phyloP scores from a whole-genome alignment of 1,140 invertebrate genomes.

The Subanguina moxae region DNA sequence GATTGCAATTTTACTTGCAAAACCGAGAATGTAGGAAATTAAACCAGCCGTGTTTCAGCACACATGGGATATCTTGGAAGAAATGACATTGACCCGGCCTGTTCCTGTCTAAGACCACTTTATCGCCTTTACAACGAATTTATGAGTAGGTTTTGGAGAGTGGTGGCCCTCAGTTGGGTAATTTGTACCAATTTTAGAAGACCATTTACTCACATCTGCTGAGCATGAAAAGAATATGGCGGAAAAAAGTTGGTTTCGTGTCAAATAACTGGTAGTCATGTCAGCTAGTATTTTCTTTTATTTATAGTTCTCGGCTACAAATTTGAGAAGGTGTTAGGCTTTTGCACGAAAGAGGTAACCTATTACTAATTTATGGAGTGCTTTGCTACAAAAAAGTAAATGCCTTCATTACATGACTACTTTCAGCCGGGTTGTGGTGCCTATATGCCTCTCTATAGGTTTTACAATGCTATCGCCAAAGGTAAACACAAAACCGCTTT shows the following conservation, averaged over 20 bases:
- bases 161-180: neutral
- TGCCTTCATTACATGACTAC: too few species aligned
- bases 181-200: conserved; percentile 35
- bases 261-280: too few species aligned
- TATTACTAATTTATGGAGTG: too few species aligned
- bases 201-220: conserved; percentile 46
- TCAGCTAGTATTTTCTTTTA: too few species aligned
- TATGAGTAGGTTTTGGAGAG: conserved; percentile 34
- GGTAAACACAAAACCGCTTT: conserved; percentile 31
- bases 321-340: conserved; percentile 45
- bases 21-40: neutral
- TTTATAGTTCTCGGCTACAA: conserved; percentile 39
- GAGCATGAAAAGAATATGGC: conserved; percentile 45
- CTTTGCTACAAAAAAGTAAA: too few species aligned
- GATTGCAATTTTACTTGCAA: neutral
- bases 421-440: conserved; percentile 47
- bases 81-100: conserved; percentile 35
- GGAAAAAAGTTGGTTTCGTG: conserved; percentile 9
- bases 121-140: conserved; percentile 49
- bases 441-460: conserved; percentile 51
- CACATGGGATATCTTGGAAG: conserved; percentile 45
- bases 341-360: conserved; percentile 44
- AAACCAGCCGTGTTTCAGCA: conserved; percentile 24
- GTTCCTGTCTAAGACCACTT: conserved; percentile 41
- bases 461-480: conserved; percentile 50